Evolutionary conservation across 2,888 invertebrate species (phyloP).

Genomic region (Altica lythri): DNA sequence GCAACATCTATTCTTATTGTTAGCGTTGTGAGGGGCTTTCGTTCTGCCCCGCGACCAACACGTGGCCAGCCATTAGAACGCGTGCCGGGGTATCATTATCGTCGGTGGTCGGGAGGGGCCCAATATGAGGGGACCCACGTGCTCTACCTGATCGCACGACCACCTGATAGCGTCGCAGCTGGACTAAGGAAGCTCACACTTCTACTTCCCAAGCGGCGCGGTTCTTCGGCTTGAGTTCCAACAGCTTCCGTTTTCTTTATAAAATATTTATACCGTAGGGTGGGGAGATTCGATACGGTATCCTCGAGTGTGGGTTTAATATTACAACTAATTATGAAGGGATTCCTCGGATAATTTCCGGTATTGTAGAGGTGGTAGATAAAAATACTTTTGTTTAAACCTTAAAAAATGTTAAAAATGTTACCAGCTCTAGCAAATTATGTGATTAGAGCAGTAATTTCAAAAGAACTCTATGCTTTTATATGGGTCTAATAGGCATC

Average conservation of each 20-base stretch:
- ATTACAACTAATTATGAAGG: conserved; percentile 1
- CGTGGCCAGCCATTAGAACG: conserved; percentile 42
- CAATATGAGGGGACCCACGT: conserved; percentile 40
- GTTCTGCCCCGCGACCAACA: conserved; percentile 35
- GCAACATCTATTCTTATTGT: conserved; percentile 10
- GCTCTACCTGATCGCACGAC: conserved; percentile 44
- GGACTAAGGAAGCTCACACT: conserved; percentile 33
- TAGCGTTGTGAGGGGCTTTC: conserved; percentile 3
- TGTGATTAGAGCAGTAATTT: too few relatives aligned
- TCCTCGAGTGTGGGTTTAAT: too few relatives aligned
- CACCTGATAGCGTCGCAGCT: conserved; percentile 47
- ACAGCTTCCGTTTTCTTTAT: conserved; percentile 36
- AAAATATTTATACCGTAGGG: conserved; percentile 1
- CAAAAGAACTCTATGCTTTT: too few relatives aligned
- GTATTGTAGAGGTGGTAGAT: too few relatives aligned
- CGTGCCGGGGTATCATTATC: conserved; percentile 41
- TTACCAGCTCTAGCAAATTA: too few relatives aligned
- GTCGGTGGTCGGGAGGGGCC: conserved; percentile 22
- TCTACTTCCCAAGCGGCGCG: conserved; percentile 24
- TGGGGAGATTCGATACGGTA: not conserved
- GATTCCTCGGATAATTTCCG: not conserved
- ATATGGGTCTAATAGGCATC: too few relatives aligned
- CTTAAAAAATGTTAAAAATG: too few relatives aligned
- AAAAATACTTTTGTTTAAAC: too few relatives aligned
- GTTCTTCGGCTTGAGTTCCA: conserved; percentile 28